Base-by-base conservation (phyloP, 2,113 vertebrate species). In the Cebidichthys violaceus region DNA sequence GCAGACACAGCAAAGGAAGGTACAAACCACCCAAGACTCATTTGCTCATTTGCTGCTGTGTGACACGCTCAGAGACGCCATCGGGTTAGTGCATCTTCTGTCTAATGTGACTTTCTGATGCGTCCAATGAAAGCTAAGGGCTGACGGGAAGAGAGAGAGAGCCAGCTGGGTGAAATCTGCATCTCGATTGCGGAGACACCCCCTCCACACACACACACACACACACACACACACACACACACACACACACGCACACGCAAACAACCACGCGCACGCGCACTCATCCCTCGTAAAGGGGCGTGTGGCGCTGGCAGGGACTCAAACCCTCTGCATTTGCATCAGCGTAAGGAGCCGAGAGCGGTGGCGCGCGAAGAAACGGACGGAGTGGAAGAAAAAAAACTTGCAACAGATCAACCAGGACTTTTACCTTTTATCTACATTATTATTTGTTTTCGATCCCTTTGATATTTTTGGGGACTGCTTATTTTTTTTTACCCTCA, bases 231-330 rank as follows among this genome's bases (percentile, higher is more conserved):
- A 35, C 77, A 45, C 72, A 31, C 24, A 4, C 57, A 14, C 70
- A 2, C 73, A 70, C 82, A 35, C 67, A 43, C 62, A 17, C 24
- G 22, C 80, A 2, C 77, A 61, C 77, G 61, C 18, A 4, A 1
- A 64, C 71, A 27, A 35, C 22, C 86, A 54, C 67, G 75, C 91
- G 61, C 89, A 15, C 13, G 55, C 75, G 59, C 67, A 69, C 90
- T 84, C 84, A 72, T 79, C 83, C 80, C 80, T 89, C 35, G 89
- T 90, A 90, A 92, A 93, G 92, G 90, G 91, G 93, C 89, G 92
- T 92, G 93, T 82, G 88, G 79, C 68, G 72, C 83, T 83, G 86
- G 86, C 89, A 61, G 73, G 67, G 79, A 86, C 85, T 88, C 87
- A 89, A 86, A 88, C 87, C 82, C 29, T 75, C 81, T 73, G 81